Evolutionary conservation across 1,140 invertebrate species (phyloP).

Genomic region (Spodoptera frugiperda): DNA sequence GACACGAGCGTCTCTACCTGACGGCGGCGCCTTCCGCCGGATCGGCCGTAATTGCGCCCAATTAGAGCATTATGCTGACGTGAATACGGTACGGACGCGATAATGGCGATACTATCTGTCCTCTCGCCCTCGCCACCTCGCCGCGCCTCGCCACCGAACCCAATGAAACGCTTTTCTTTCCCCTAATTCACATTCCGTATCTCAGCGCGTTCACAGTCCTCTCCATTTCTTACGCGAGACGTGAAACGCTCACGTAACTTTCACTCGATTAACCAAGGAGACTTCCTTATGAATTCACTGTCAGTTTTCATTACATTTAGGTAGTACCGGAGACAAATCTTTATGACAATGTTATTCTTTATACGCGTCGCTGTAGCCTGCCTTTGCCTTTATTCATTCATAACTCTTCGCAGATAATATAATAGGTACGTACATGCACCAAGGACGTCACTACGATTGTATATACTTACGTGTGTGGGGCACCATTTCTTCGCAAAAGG

Average conservation of each 20-base stretch:
- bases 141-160: constrained; percentile 58
- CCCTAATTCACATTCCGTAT: constrained; percentile 79
- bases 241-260: constrained; percentile 81
- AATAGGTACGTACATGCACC: constrained; percentile 6
- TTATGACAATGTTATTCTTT: constrained; percentile 57
- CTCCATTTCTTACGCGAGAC: constrained; percentile 75
- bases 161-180: constrained; percentile 75
- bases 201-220: constrained; percentile 68
- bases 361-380: constrained; percentile 15
- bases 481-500: constrained; percentile 26
- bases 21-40: constrained; percentile 74
- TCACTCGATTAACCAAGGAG: constrained; percentile 79
- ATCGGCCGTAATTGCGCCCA: constrained; percentile 82
- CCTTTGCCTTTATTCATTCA: constrained; percentile 45
- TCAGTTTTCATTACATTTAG: constrained; percentile 68
- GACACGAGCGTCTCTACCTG: constrained; percentile 79
- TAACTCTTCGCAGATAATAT: constrained; percentile 49
- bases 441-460: constrained; percentile 4
- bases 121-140: constrained; percentile 53
- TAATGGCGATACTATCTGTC: constrained; percentile 81
- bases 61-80: constrained; percentile 85
- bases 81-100: constrained; percentile 80
- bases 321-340: constrained; percentile 55
- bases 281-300: constrained; percentile 74
- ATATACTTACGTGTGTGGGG: constrained; percentile 26